These are phyloP conservation scores for human (Homo sapiens) DNA, from an alignment of 2,113 vertebrate species.

Conservation along the genomic window GRCh38 chr22:32090501-32091000, in stretches of 20 bases:
- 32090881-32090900: background rate
- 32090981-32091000: background rate
- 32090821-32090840: background rate
- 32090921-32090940: background rate
- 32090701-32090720: background rate
- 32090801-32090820: background rate
- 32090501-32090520: background rate
- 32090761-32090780: background rate
- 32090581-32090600: background rate
- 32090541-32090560: background rate
- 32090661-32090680: background rate
- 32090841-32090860: background rate
- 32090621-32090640: background rate
- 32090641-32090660: background rate
- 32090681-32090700: too few relatives aligned
- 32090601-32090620: background rate
- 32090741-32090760: background rate
- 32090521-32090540: background rate
- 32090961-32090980: slow-evolving; percentile 22
- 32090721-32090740: background rate
- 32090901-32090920: background rate
- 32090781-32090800: background rate
- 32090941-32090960: background rate
- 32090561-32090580: background rate
- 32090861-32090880: background rate